These are phyloP conservation scores for Astatotilapia flaviijosephi DNA, from an alignment of 2,113 vertebrate species.

Conservation along the genomic window DNA sequence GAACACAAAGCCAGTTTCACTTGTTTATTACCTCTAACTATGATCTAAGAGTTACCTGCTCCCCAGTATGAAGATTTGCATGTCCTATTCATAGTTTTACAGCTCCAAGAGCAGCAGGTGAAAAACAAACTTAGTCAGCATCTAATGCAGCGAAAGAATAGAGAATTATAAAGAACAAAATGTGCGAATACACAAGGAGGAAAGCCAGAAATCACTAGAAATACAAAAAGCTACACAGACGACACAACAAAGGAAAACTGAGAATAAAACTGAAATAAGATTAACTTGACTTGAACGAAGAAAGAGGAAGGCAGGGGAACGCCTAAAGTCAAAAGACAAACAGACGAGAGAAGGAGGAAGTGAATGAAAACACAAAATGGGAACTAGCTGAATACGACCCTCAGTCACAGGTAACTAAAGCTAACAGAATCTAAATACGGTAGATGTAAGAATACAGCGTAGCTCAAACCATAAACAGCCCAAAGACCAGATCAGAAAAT, in stretches of 20 bases:
- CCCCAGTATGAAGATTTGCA: not conserved
- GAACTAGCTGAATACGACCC: not conserved
- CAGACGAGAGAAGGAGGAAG: not conserved
- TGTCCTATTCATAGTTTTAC: not conserved
- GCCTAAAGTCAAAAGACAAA: not conserved
- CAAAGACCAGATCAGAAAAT: not conserved
- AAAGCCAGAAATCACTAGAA: not conserved
- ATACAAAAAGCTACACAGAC: not conserved
- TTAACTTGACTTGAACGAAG: not conserved
- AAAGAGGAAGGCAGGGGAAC: not conserved
- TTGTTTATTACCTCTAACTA: not conserved
- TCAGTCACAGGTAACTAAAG: not conserved
- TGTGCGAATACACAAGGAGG: not conserved
- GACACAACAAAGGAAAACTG: not conserved
- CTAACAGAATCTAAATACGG: not conserved
- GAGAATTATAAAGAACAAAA: accelerated
- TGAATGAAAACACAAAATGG: not conserved
- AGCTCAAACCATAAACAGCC: not conserved
- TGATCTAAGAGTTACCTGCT: not conserved
- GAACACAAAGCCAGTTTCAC: not conserved
- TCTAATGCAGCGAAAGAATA: not conserved
- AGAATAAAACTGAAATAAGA: not conserved
- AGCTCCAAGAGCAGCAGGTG: not conserved
- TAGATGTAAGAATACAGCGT: not conserved
- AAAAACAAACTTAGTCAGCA: not conserved